These are phyloP conservation scores for Siniperca obscura DNA, from an alignment of 2,797 vertebrate species.

Conservation along the genomic window DNA sequence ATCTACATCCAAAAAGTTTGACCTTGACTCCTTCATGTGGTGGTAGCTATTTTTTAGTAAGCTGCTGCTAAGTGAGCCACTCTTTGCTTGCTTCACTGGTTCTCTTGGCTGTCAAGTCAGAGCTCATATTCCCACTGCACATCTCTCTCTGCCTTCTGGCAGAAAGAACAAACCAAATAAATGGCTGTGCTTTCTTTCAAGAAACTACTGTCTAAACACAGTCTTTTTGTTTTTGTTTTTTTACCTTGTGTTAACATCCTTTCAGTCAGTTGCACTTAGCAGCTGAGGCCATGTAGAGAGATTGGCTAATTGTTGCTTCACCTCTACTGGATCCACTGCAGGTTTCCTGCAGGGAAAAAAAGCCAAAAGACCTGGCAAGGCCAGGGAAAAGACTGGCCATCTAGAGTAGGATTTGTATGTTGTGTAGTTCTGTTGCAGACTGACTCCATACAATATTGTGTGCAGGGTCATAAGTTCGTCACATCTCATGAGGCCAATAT, in stretches of 20 bases:
- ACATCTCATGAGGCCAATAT: neutral
- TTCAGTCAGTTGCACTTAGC: constrained; percentile 36
- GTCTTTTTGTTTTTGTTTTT: neutral
- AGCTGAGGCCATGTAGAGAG: constrained; percentile 30
- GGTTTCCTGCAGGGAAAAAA: constrained; percentile 36
- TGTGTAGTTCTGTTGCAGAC: constrained; percentile 18
- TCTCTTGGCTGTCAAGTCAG: constrained; percentile 21
- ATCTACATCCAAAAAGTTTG: neutral
- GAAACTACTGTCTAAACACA: neutral
- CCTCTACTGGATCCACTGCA: constrained; percentile 29
- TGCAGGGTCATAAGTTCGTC: constrained; percentile 42
- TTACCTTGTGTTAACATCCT: constrained; percentile 13
- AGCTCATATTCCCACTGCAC: constrained; percentile 28
- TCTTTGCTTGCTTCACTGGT: constrained; percentile 23
- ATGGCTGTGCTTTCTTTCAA: constrained; percentile 23
- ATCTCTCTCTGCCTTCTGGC: constrained; percentile 21
- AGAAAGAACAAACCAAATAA: constrained; percentile 33
- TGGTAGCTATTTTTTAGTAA: neutral
- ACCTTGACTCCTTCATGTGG: constrained; percentile 1
- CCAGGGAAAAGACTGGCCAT: constrained; percentile 35
- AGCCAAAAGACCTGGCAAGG: constrained; percentile 9
- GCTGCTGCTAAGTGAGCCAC: too few species aligned
- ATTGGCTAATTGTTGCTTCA: constrained; percentile 51
- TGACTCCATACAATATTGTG: constrained; percentile 22
- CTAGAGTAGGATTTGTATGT: constrained; percentile 47